Conservation (phyloP, 2,797 vertebrate genomes). For the Syngnathus rostellatus region DNA sequence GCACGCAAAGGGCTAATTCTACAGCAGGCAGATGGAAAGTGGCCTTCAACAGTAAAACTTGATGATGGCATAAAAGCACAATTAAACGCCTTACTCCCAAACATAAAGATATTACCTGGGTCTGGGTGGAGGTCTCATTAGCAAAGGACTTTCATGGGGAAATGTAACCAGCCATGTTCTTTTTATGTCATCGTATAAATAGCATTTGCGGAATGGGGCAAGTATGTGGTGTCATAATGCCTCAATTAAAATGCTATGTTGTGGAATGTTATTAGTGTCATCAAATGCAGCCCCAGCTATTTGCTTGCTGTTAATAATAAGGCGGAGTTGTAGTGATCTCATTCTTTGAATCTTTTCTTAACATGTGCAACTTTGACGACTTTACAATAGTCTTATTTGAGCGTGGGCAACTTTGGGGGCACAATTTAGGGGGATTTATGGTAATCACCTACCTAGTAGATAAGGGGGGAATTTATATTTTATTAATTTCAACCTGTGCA, state of each 20-base stretch:
- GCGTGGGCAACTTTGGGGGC: neutral
- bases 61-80: constrained; percentile 23
- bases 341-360: neutral
- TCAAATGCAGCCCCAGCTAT: neutral
- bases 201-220: neutral
- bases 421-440: too few species aligned
- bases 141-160: neutral
- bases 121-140: neutral
- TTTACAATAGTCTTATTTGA: neutral
- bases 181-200: constrained; percentile 4
- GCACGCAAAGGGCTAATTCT: constrained; percentile 8
- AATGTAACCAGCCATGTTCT: neutral
- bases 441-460: too few species aligned
- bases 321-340: neutral
- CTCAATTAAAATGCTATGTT: neutral
- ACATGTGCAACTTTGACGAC: neutral
- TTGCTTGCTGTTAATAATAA: neutral
- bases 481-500: neutral
- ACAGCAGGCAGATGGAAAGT: constrained; percentile 9
- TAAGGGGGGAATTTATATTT: too few species aligned
- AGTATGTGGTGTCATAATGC: neutral
- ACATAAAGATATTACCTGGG: neutral
- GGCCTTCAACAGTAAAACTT: constrained; percentile 25
- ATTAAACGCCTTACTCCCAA: constrained; percentile 4
- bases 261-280: constrained; percentile 7